These are phyloP conservation scores for Blera fallax DNA, from an alignment of 2,888 invertebrate species.

Conservation along the genomic window DNA sequence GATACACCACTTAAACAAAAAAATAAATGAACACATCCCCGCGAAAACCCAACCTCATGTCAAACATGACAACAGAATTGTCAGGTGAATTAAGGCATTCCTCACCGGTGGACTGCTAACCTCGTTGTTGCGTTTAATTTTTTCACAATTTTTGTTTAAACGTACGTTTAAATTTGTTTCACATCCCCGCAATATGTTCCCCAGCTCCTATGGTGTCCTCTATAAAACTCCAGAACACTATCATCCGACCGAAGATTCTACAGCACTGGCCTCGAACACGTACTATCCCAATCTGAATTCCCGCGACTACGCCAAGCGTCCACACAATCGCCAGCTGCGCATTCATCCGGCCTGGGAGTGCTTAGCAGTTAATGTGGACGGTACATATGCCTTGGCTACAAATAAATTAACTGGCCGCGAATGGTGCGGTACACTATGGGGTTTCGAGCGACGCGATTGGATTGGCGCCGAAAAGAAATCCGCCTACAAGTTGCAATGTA, in stretches of 20 bases:
- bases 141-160: slow-evolving; percentile 70
- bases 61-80: slow-evolving; percentile 50
- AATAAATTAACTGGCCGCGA: slow-evolving; percentile 78
- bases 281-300: slow-evolving; percentile 81
- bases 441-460: slow-evolving; percentile 76
- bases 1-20: background rate
- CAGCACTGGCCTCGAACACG: slow-evolving; percentile 76
- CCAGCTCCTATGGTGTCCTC: slow-evolving; percentile 75
- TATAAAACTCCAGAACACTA: slow-evolving; percentile 77
- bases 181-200: slow-evolving; percentile 76
- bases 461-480: slow-evolving; percentile 73
- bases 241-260: slow-evolving; percentile 75
- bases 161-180: slow-evolving; percentile 68
- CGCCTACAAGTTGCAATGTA: slow-evolving; percentile 76
- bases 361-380: slow-evolving; percentile 75
- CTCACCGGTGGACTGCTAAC: slow-evolving; percentile 70
- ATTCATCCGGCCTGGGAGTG: slow-evolving; percentile 79
- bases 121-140: slow-evolving; percentile 71
- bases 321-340: slow-evolving; percentile 76
- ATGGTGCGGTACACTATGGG: slow-evolving; percentile 80
- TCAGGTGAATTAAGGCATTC: slow-evolving; percentile 70
- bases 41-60: slow-evolving; percentile 33
- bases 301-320: slow-evolving; percentile 78
- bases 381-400: slow-evolving; percentile 76
- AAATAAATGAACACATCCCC: background rate